phyloP scores from a whole-genome alignment of 2,888 invertebrate genomes.

The Cephus rjabovi region DNA sequence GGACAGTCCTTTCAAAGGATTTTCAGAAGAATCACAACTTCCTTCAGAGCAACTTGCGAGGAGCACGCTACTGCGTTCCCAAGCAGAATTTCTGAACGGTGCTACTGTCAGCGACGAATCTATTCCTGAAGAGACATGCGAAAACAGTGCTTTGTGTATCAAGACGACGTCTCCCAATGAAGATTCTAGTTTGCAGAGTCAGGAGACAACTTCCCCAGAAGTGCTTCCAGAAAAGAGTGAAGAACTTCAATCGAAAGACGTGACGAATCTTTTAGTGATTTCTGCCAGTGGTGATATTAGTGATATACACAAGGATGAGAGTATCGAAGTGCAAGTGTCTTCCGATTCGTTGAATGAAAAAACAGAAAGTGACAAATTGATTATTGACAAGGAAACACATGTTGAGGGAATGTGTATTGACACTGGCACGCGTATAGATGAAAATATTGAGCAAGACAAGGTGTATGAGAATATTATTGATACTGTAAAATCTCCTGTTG shows the following conservation, averaged over 20 bases:
- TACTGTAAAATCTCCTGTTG: constrained; percentile 1
- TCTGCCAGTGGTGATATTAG: constrained; percentile 4
- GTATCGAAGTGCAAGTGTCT: not conserved
- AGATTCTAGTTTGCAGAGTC: not conserved
- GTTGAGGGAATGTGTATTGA: not conserved
- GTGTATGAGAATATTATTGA: not conserved
- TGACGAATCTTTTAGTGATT: not conserved
- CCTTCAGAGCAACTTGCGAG: not conserved
- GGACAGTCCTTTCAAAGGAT: constrained; percentile 46
- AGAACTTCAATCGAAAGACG: constrained; percentile 1
- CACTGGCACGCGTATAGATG: not conserved
- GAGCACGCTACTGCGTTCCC: not conserved
- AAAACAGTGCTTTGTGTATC: not conserved
- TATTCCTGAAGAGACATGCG: not conserved
- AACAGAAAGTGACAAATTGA: not conserved
- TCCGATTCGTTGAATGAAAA: not conserved
- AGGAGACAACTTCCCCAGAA: not conserved
- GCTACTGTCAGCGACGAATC: not conserved
- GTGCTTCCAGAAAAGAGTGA: constrained; percentile 6
- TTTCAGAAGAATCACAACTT: constrained; percentile 24
- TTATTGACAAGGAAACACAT: not conserved
- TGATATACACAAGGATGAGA: not conserved
- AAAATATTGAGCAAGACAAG: not conserved
- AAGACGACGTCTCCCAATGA: not conserved
- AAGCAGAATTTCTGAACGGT: not conserved